phyloP scores from a whole-genome alignment of 2,797 vertebrate genomes.

The Forpus xanthops region DNA sequence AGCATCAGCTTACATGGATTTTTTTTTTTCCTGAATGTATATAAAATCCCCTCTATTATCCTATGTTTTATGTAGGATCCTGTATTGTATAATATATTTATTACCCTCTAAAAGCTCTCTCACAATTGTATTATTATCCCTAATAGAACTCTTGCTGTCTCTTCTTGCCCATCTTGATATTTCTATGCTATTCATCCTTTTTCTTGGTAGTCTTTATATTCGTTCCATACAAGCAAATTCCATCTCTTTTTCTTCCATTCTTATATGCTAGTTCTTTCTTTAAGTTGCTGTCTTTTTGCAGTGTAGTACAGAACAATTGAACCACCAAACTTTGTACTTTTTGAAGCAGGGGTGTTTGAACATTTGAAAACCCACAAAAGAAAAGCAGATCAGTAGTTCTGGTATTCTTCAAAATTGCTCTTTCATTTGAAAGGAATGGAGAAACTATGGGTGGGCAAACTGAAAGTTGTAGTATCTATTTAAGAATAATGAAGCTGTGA shows the following conservation, averaged over 20 bases:
- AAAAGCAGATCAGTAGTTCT: conserved; percentile 35
- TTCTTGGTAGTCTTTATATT: background rate
- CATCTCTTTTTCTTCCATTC: conserved; percentile 13
- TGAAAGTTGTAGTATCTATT: background rate
- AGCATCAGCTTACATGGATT: background rate
- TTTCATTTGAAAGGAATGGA: conserved; percentile 51
- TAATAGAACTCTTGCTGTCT: background rate
- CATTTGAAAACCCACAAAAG: conserved; percentile 41
- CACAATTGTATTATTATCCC: background rate
- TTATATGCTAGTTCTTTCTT: conserved; percentile 3
- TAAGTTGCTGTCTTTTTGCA: background rate
- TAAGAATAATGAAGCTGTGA: conserved; percentile 46
- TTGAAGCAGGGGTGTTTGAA: conserved; percentile 36
- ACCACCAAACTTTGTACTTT: conserved; percentile 23
- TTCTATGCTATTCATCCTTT: conserved; percentile 19
- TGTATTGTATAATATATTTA: background rate
- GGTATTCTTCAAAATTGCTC: conserved; percentile 44
- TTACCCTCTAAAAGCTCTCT: background rate
- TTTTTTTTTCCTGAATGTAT: background rate
- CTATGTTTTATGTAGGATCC: background rate
- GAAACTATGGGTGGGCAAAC: conserved; percentile 47
- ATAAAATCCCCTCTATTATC: background rate
- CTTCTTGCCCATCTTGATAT: conserved; percentile 26
- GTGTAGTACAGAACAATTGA: conserved; percentile 17
- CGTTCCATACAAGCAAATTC: background rate